These are phyloP conservation scores for Lethocerus indicus DNA, from an alignment of 1,140 invertebrate species.

Conservation along the genomic window DNA sequence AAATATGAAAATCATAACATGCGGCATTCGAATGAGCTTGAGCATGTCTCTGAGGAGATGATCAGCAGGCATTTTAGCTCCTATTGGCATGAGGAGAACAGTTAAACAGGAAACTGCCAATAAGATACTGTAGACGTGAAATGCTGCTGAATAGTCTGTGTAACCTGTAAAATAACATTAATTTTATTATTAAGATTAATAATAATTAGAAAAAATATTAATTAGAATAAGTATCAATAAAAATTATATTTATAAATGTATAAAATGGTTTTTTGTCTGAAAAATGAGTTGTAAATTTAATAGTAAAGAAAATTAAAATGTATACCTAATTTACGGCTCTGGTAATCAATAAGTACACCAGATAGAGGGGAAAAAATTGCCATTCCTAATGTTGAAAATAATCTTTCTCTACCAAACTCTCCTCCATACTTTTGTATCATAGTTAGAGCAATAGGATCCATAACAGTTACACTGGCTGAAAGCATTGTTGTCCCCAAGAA, in stretches of 20 bases:
- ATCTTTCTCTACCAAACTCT: slow-evolving; percentile 58
- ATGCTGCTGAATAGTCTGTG: slow-evolving; percentile 59
- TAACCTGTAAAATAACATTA: slow-evolving; percentile 40
- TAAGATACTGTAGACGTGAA: slow-evolving; percentile 53
- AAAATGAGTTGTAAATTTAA: too few species aligned
- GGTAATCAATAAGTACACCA: slow-evolving; percentile 54
- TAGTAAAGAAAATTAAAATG: not conserved
- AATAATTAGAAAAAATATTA: not conserved
- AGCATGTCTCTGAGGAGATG: slow-evolving; percentile 47
- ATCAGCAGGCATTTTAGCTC: slow-evolving; percentile 50
- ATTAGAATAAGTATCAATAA: not conserved
- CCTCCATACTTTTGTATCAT: slow-evolving; percentile 64
- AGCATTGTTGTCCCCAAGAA: slow-evolving; percentile 58
- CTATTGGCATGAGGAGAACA: slow-evolving; percentile 50
- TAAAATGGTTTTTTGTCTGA: too few species aligned
- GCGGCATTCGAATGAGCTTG: slow-evolving; percentile 52
- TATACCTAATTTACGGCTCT: slow-evolving; percentile 30
- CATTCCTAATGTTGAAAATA: slow-evolving; percentile 63
- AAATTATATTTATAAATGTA: not conserved
- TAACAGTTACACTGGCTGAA: slow-evolving; percentile 55
- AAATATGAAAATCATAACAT: slow-evolving; percentile 54
- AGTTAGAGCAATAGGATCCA: slow-evolving; percentile 64
- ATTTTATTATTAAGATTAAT: too few species aligned
- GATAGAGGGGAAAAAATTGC: slow-evolving; percentile 65
- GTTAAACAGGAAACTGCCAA: slow-evolving; percentile 46